phyloP scores from a whole-genome alignment of 2,888 invertebrate species.

The Xiphydria camelus region DNA sequence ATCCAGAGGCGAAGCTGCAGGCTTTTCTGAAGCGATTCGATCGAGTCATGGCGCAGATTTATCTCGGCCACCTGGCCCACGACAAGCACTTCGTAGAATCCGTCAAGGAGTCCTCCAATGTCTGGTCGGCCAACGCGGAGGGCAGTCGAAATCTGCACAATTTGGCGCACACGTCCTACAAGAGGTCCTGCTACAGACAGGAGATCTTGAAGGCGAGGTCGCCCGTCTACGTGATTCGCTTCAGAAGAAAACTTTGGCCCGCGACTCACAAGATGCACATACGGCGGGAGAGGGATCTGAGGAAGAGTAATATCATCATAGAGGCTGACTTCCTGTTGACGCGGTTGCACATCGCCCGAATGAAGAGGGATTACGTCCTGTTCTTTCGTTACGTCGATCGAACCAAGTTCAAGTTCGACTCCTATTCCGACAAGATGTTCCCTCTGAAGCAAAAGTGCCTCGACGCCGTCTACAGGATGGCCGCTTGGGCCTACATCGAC shows the following conservation, averaged over 20 bases:
- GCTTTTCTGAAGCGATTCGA: slow-evolving; percentile 25
- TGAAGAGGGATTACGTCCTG: slow-evolving; percentile 31
- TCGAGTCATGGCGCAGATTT: slow-evolving; percentile 53
- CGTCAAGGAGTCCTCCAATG: slow-evolving; percentile 42
- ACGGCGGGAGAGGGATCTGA: slow-evolving; percentile 43
- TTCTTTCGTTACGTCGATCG: slow-evolving; percentile 52
- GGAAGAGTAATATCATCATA: slow-evolving; percentile 46
- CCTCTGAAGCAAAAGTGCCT: slow-evolving; percentile 55
- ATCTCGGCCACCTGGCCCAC: slow-evolving; percentile 54
- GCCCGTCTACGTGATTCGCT: slow-evolving; percentile 58
- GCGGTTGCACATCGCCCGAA: slow-evolving; percentile 46
- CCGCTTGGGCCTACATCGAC: slow-evolving; percentile 56
- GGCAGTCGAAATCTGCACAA: slow-evolving; percentile 45
- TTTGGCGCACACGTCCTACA: slow-evolving; percentile 44
- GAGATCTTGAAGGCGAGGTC: slow-evolving; percentile 56
- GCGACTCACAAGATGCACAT: slow-evolving; percentile 44
- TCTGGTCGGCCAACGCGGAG: slow-evolving; percentile 52
- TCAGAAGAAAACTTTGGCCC: slow-evolving; percentile 41
- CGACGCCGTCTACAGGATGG: slow-evolving; percentile 52
- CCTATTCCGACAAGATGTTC: slow-evolving; percentile 51
- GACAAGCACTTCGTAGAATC: slow-evolving; percentile 58
- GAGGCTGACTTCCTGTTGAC: slow-evolving; percentile 54
- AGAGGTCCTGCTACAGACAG: slow-evolving; percentile 51
- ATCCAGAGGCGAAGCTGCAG: slow-evolving; percentile 26
- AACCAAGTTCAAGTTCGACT: slow-evolving; percentile 55